phyloP scores from a whole-genome alignment of 2,797 vertebrate genomes.

The Lithobates sylvaticus region DNA sequence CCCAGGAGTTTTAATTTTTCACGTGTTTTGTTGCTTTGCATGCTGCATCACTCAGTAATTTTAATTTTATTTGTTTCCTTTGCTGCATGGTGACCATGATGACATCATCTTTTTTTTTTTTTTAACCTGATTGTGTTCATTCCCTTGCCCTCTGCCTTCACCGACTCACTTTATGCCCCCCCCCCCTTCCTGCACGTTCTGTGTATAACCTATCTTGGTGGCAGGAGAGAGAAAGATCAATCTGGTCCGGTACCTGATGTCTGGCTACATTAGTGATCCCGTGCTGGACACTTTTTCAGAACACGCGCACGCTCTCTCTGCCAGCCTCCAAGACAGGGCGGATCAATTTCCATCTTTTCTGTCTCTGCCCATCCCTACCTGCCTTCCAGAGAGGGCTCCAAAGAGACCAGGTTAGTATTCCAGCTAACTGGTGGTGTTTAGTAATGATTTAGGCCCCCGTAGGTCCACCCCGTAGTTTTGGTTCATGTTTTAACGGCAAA shows the following conservation, averaged over 20 bases:
- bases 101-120: neutral
- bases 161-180: neutral
- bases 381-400: conserved; percentile 84
- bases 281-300: conserved; percentile 90
- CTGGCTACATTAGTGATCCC: conserved; percentile 86
- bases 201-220: conserved; percentile 65
- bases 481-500: neutral
- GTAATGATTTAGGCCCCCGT: neutral
- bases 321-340: conserved; percentile 87
- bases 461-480: neutral
- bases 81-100: conserved; percentile 43
- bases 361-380: conserved; percentile 84
- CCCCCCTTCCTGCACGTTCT: neutral
- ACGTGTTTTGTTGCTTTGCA: neutral
- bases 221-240: conserved; percentile 93
- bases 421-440: neutral
- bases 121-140: neutral
- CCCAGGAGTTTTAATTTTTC: neutral
- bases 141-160: neutral
- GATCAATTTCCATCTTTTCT: conserved; percentile 89
- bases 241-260: conserved; percentile 91
- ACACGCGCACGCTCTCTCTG: conserved; percentile 88
- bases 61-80: conserved; percentile 4
- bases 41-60: neutral
- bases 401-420: conserved; percentile 91